Evolutionary conservation across 2,888 invertebrate genomes (phyloP), one percentile per base, ranked within the genome.

Genomic region (Crossocerus cetratus): DNA sequence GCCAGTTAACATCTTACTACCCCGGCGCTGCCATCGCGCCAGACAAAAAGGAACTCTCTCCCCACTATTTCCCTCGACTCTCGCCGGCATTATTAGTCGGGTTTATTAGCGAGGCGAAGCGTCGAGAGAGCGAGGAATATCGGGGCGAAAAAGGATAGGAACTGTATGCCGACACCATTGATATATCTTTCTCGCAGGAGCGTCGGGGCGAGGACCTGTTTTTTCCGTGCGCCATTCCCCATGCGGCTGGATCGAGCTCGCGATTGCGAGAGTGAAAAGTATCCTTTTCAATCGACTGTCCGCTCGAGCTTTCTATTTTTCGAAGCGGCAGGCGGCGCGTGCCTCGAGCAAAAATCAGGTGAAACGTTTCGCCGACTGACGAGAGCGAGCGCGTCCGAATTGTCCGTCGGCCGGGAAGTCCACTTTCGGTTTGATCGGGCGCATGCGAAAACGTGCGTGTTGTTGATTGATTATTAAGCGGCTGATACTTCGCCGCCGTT

Each of bases 401-500:
- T 63, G 59, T 61, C 54, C n/a, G 55, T 54, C 54, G 16, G 14
- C 8, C 54, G 45, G 58, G 18, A 23, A 45, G 55, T 49, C 44
- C 59, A 56, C 63, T 72, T 72, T 64, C 32, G n/a, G 13, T 59
- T 67, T 56, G 53, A 63, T 42, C 21, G 14, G 13, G 3, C 43
- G 32, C 2, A 32, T 16, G 23, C 20, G 43, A 18, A 67, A 16
- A 23, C 16, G 49, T 44, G 18, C 21, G 58, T 44, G 22, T 62
- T 23, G 54, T 54, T 62, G 49, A 59, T 64, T 42, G 45, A 57
- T 56, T 56, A 57, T 43, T 21, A 54, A 63, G 8, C 18, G 20
- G 20, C n/a, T 61, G n/a, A 45, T 18, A 32, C 49, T 16, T 23
- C 0, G 13, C 0, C 4, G 16, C 49, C 49, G 14, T 49, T 16